Evolutionary conservation across 30 jellyfish, hydroid and myxozoan species (phyloP), one percentile per base, ranked within the genome.

Genomic region (Pseudorhiza aurosa): DNA sequence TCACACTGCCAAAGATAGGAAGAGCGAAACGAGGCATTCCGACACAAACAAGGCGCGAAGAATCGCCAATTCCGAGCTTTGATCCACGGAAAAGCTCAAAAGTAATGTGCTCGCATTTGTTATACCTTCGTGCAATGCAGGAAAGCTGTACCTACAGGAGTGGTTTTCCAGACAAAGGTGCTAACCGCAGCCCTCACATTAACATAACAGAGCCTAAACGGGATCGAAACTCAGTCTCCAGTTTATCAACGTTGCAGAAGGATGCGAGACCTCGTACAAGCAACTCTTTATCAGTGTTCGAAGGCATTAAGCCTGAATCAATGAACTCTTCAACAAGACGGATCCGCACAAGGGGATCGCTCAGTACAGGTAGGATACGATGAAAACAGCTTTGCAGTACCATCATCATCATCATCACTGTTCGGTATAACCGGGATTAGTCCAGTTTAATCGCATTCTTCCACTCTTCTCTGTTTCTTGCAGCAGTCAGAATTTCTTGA

Each of bases 41-140:
- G 3, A 1, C 4, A 35, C 67, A 19, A 2, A 37, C 19, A 1
- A 31, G 65, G 17, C 4, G 14, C 29, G 4, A 2, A 4, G 11
- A 56, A 26, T 27, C 62, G 0, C 42, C 32, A 8, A 40, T 50
- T 1, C 44, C 74, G 24, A n/a, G 18, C 19, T n/a, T 2, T 12
- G 56, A 35, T n/a, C 29, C 67, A 31, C 37, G 47, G 32, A 59
- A 12, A 46, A 77, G 45, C 47, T 77, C 89, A 3, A 60, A 77
- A 46, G 33, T 33, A 4, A 56, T 56, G 30, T 77, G 89, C 65
- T 77, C 82, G 15, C 31, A 62, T 18, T 24, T 77, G n/a, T n/a
- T 77, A 22, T 6, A n/a, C 1, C 70, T 77, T 36, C 45, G 89
- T 25, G 31, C 89, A 0, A 30, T 77, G 74, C 89, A 77, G 31